Conservation (phyloP, 2,888 invertebrate species). For the Caenorhabditis macrosperma region DNA sequence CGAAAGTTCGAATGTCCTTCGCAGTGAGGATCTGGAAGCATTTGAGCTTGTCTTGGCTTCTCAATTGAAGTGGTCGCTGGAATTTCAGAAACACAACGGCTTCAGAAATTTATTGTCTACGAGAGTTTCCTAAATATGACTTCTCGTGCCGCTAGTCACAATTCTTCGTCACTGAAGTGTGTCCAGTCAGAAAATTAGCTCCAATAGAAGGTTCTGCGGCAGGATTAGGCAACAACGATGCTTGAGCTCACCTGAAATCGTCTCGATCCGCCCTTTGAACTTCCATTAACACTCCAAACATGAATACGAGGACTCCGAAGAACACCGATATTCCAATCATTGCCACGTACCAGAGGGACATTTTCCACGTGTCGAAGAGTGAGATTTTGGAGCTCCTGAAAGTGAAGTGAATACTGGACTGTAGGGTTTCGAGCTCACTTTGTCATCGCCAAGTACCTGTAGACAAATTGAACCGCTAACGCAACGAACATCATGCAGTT, state of each 20-base stretch:
- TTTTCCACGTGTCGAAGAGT: conserved; percentile 24
- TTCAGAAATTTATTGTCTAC: too few relatives aligned
- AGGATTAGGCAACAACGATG: too few relatives aligned
- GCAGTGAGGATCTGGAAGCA: conserved; percentile 10
- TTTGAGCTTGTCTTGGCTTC: too few relatives aligned
- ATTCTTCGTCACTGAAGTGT: too few relatives aligned
- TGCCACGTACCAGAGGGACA: conserved; percentile 17
- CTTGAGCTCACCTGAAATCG: conserved; percentile 14
- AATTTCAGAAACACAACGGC: too few relatives aligned
- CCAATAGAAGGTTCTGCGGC: too few relatives aligned
- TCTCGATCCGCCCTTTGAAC: neutral
- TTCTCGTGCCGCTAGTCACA: too few relatives aligned
- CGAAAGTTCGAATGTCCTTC: conserved; percentile 4
- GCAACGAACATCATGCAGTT: conserved; percentile 41
- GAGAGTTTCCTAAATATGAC: too few relatives aligned
- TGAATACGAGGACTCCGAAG: conserved; percentile 16
- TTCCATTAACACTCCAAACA: conserved; percentile 18
- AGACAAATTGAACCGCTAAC: conserved; percentile 23
- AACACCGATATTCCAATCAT: conserved; percentile 11
- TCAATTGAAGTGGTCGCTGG: too few relatives aligned
- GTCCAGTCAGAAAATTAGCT: too few relatives aligned
- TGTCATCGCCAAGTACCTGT: conserved; percentile 32
- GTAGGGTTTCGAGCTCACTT: neutral
- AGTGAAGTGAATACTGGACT: neutral
- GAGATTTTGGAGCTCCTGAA: conserved; percentile 14